Conservation (phyloP, 2,113 vertebrate species). For the Rhegmatorhina hoffmannsi region DNA sequence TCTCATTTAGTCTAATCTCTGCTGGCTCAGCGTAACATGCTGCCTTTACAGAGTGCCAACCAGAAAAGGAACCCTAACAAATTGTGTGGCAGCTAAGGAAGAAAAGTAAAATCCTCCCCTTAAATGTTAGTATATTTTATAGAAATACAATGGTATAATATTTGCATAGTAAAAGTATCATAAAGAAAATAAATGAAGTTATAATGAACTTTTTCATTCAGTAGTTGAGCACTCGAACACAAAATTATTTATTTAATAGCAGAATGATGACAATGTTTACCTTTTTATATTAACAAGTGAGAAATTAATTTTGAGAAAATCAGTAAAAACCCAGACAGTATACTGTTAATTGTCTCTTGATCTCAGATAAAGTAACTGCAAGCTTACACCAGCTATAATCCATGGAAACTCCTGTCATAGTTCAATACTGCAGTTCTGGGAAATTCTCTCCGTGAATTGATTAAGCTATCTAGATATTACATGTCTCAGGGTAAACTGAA, state of each 20-base stretch:
- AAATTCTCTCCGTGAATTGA: constrained; percentile 25
- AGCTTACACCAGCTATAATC: constrained; percentile 30
- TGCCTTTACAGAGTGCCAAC: constrained; percentile 34
- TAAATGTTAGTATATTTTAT: constrained; percentile 36
- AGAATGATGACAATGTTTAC: constrained; percentile 52
- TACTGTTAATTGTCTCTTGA: not conserved
- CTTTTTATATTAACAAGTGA: constrained; percentile 28
- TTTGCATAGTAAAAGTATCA: constrained; percentile 29
- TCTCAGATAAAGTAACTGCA: constrained; percentile 26
- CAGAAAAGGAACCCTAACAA: constrained; percentile 37
- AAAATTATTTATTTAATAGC: constrained; percentile 33
- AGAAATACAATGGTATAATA: constrained; percentile 18
- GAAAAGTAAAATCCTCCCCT: not conserved
- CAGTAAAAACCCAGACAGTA: constrained; percentile 2
- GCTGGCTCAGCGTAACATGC: constrained; percentile 68
- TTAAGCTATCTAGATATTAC: not conserved
- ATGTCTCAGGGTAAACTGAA: not conserved
- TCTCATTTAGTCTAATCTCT: constrained; percentile 76
- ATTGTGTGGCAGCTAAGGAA: constrained; percentile 24
- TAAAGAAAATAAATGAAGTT: constrained; percentile 22
- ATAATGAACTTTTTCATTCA: constrained; percentile 13
- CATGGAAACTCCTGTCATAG: not conserved
- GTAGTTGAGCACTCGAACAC: not conserved
- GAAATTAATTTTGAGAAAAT: constrained; percentile 54
- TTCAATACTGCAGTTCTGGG: not conserved